Conservation (phyloP, 92 coral and sea anemone genomes). For the Parazoanthus swiftii region DNA sequence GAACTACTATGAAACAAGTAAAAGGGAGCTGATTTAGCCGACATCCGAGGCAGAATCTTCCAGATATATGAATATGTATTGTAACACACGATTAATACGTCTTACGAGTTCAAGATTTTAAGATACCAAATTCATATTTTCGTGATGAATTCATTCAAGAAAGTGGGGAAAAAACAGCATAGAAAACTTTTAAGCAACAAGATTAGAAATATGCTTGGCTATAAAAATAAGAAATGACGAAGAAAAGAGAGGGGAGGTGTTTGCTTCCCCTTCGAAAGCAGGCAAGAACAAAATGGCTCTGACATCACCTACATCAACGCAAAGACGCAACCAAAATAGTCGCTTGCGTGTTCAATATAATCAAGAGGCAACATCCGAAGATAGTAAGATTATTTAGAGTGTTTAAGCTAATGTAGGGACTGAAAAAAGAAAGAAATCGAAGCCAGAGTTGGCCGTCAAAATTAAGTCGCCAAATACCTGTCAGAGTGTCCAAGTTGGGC, state of each 20-base stretch:
- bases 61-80: background rate
- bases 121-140: background rate
- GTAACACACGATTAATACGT: background rate
- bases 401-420: background rate
- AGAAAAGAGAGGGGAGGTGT: background rate
- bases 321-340: background rate
- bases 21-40: background rate
- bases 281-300: slow-evolving; percentile 32
- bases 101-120: background rate
- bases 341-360: background rate
- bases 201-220: background rate
- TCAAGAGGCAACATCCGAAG: background rate
- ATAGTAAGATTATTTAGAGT: background rate
- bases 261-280: background rate
- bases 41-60: background rate
- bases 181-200: background rate
- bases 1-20: background rate
- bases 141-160: no score
- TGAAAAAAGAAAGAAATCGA: background rate
- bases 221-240: background rate
- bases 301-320: background rate
- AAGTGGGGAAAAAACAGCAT: background rate
- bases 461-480: slow-evolving; percentile 16
- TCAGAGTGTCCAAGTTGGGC: background rate
- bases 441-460: background rate